These are phyloP conservation scores for Dasypogon diadema DNA, from an alignment of 2,888 invertebrate species.

Conservation along the genomic window DNA sequence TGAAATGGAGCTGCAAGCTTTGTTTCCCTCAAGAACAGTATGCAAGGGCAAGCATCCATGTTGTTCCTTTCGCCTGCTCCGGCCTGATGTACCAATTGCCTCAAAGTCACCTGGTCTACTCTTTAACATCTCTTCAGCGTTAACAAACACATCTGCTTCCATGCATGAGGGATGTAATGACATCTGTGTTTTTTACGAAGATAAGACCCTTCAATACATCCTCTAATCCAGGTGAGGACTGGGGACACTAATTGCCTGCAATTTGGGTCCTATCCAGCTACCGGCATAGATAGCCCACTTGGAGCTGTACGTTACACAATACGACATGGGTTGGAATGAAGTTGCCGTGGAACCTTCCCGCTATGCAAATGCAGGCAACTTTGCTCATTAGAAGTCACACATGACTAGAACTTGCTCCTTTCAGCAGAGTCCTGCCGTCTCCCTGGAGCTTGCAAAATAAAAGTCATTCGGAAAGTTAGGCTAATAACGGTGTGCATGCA, in stretches of 20 bases:
- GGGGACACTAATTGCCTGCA: background rate
- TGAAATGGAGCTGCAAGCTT: too few species aligned
- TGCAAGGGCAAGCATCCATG: too few species aligned
- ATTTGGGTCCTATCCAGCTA: background rate
- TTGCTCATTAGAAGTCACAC: slow-evolving; percentile 30
- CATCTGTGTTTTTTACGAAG: too few species aligned
- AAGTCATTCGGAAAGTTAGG: slow-evolving; percentile 32
- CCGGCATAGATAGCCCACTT: background rate
- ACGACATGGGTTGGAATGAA: background rate
- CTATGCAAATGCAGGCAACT: slow-evolving; percentile 24
- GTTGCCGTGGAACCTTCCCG: background rate
- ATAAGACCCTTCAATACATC: too few species aligned
- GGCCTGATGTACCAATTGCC: too few species aligned
- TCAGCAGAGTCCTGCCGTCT: background rate
- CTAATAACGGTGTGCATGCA: slow-evolving; percentile 50
- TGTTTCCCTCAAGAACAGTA: too few species aligned
- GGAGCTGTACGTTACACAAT: slow-evolving; percentile 14
- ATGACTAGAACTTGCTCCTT: slow-evolving; percentile 23
- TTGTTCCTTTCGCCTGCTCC: too few species aligned
- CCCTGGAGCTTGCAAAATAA: slow-evolving; percentile 14
- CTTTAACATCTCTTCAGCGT: too few species aligned
- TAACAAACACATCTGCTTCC: too few species aligned
- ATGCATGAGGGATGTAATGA: too few species aligned
- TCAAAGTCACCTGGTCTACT: too few species aligned
- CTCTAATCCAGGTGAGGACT: too few species aligned